phyloP scores from a whole-genome alignment of 2,113 vertebrate species.

The Lepisosteus osseus region DNA sequence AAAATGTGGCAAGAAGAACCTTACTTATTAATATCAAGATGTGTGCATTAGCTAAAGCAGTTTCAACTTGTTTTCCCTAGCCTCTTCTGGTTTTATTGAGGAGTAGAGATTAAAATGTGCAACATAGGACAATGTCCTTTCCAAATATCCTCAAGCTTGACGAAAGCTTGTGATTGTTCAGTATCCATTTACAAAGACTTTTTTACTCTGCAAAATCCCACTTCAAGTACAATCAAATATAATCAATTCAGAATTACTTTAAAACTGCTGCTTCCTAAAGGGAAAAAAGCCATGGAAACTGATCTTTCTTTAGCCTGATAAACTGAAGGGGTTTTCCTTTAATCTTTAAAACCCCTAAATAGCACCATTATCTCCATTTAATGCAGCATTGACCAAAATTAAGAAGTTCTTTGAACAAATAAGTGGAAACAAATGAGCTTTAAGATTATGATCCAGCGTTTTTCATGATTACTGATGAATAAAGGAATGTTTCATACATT shows the following conservation, averaged over 20 bases:
- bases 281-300: slow-evolving; percentile 18
- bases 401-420: slow-evolving; percentile 42
- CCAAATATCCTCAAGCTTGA: no score
- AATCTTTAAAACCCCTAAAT: slow-evolving; percentile 42
- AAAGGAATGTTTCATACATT: no score
- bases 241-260: slow-evolving; percentile 15
- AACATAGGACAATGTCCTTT: no score
- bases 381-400: slow-evolving; percentile 36
- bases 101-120: no score
- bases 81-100: no score
- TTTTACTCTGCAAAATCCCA: neutral
- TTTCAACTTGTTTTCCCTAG: no score
- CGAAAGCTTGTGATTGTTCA: neutral
- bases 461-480: no score
- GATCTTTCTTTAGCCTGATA: slow-evolving; percentile 16
- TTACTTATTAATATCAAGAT: neutral
- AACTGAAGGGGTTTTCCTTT: slow-evolving; percentile 33
- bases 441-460: slow-evolving; percentile 40
- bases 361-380: slow-evolving; percentile 42
- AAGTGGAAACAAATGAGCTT: slow-evolving; percentile 50
- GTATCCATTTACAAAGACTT: slow-evolving; percentile 11
- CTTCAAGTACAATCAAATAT: slow-evolving; percentile 9
- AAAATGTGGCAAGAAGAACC: neutral
- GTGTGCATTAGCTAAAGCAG: no score
- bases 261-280: slow-evolving; percentile 10